Percentiles rank a stretch among this genome's conserved stretches.
These are phyloP conservation scores for Trichomalopsis sarcophagae DNA, from an alignment of 1,140 invertebrate genomes.

Conservation along the genomic window DNA sequence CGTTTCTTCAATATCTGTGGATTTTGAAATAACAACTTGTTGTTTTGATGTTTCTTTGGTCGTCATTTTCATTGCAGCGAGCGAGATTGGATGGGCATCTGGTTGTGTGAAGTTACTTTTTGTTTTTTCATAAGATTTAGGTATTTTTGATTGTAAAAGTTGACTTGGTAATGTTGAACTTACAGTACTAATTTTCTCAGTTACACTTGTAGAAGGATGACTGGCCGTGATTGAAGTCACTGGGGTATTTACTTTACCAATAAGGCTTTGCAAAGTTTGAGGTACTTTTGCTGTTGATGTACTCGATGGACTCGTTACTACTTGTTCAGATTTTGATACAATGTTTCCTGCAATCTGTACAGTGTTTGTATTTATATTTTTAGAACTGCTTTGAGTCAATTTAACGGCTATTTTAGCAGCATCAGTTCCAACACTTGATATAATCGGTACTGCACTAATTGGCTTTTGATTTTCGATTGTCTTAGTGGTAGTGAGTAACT, in stretches of 20 bases:
- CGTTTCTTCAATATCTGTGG: slow-evolving; percentile 30
- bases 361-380: slow-evolving; percentile 51
- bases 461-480: slow-evolving; percentile 56
- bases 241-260: slow-evolving; percentile 13
- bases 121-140: slow-evolving; percentile 31
- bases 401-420: slow-evolving; percentile 67
- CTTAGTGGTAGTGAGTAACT: slow-evolving; percentile 49
- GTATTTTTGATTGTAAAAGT: slow-evolving; percentile 40
- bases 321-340: slow-evolving; percentile 26
- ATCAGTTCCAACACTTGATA: slow-evolving; percentile 66
- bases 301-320: not conserved
- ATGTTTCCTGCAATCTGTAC: slow-evolving; percentile 26
- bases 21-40: slow-evolving; percentile 39
- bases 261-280: not conserved
- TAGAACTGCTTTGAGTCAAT: slow-evolving; percentile 62
- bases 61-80: slow-evolving; percentile 66
- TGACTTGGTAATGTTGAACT: slow-evolving; percentile 30
- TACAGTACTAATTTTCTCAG: slow-evolving; percentile 36
- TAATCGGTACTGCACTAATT: slow-evolving; percentile 54
- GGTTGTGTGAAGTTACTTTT: slow-evolving; percentile 32
- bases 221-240: not conserved
- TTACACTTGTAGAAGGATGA: slow-evolving; percentile 26
- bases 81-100: slow-evolving; percentile 62
- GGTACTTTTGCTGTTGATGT: not conserved
- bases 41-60: slow-evolving; percentile 62